Base-by-base conservation (phyloP, 2,888 invertebrate species). In the Latrodectus hesperus region DNA sequence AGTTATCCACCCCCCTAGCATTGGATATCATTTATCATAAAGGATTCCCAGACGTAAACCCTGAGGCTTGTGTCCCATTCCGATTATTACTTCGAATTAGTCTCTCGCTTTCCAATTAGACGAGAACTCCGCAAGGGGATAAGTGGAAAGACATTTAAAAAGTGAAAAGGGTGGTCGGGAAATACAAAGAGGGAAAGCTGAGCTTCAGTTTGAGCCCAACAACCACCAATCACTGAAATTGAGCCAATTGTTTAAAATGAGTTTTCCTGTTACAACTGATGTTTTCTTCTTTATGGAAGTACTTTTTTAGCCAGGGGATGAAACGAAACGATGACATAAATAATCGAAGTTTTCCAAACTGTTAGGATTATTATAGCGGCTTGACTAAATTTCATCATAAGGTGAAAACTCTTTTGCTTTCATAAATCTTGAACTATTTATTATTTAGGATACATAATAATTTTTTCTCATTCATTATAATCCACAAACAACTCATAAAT, bases 21-120 rank as follows among this genome's bases (percentile, higher is more conserved):
- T 76, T 17, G 65, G 55, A 87, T 87, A 77, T 80, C 86, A 87
- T 87, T 87, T 87, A 87, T 87, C 86, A 87, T 72, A 81, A 77
- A 80, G 77, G 55, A 68, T 87, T 78, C 26, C 74, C 72, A 86
- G 77, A 76, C 80, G 74, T 85, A 80, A 80, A 38, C 76, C 86
- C 81, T 72, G 67, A 80, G 86, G 86, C 80, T 49, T 67, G 14
- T 84, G 79, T 84, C 78, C 81, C 76, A 81, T 81, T 87, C 81
- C 22, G 81, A 87, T 80, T 85, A 79, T 85, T 85, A 75, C 81
- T 81, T 67, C 60, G 86, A 87, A 81, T 87, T 67, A 82, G 76
- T 67, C 76, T 71, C 80, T 65, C 70, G 79, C 85, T 80, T 74
- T 86, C 71, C 76, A 70, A 71, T 73, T 70, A 70, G 80, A 81